Evolutionary conservation across 30 jellyfish, hydroid and myxozoan genomes (phyloP).

Genomic region (Chrysaora quinquecirrha): DNA sequence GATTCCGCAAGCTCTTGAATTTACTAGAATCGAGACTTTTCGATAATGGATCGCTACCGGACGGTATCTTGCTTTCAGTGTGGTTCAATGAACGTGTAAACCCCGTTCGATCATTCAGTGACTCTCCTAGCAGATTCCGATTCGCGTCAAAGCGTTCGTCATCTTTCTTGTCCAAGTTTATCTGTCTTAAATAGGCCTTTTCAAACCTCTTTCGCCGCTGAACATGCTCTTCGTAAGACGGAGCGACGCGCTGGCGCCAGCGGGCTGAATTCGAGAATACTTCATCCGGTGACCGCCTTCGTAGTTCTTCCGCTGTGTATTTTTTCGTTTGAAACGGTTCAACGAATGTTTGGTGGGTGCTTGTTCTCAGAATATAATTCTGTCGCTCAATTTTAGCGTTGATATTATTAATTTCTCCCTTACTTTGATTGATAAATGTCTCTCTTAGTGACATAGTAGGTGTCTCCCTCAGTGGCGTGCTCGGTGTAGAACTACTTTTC

Average conservation of each 20-base stretch:
- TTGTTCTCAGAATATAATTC: constrained; percentile 2
- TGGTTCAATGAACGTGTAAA: constrained; percentile 32
- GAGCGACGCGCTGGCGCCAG: constrained; percentile 89
- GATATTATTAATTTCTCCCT: too few relatives aligned
- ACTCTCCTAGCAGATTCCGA: not conserved
- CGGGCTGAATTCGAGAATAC: constrained; percentile 56
- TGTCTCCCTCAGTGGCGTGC: not conserved
- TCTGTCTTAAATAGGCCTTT: constrained; percentile 44
- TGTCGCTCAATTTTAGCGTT: constrained; percentile 34
- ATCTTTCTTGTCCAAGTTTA: not conserved
- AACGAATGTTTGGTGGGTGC: constrained; percentile 20
- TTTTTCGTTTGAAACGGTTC: constrained; percentile 39
- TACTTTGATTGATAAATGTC: not conserved
- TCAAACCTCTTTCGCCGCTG: constrained; percentile 81
- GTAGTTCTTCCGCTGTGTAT: constrained; percentile 32
- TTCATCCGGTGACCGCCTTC: constrained; percentile 61
- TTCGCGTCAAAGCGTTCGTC: not conserved
- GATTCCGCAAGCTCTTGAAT: constrained; percentile 17
- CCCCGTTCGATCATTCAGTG: not conserved
- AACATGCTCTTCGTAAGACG: constrained; percentile 88
- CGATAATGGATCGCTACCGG: constrained; percentile 1
- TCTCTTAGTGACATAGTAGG: not conserved
- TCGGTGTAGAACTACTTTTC: not conserved
- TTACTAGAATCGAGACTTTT: constrained; percentile 49
- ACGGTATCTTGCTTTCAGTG: constrained; percentile 10